Evolutionary conservation across 1,140 invertebrate species (phyloP).

Genomic region (Mactra quadrangularis): DNA sequence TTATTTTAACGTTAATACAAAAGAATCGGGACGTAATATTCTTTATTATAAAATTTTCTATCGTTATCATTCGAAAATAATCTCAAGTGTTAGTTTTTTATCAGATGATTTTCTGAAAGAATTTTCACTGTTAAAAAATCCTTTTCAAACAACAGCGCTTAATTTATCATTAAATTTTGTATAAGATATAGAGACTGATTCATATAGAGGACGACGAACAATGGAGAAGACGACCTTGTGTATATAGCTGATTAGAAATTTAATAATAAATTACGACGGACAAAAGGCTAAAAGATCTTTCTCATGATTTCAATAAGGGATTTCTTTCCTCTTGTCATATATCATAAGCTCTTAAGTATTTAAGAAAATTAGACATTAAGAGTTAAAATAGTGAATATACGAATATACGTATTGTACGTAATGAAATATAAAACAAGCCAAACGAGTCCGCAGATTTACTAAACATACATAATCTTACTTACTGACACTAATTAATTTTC

Average conservation of each 20-base stretch:
- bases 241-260: conserved; percentile 63
- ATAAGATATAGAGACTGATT: conserved; percentile 63
- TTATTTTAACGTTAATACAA: conserved; percentile 55
- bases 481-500: conserved; percentile 54
- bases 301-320: conserved; percentile 48
- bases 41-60: conserved; percentile 48
- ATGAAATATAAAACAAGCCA: conserved; percentile 18
- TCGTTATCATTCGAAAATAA: conserved; percentile 38
- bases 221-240: conserved; percentile 54
- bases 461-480: conserved; percentile 1
- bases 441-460: neutral
- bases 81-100: conserved; percentile 20
- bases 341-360: conserved; percentile 19
- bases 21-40: conserved; percentile 55
- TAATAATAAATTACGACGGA: conserved; percentile 58
- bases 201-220: conserved; percentile 44
- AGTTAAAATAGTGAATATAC: neutral
- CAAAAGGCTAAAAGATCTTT: conserved; percentile 36
- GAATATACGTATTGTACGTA: too few species aligned
- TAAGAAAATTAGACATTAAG: conserved; percentile 36
- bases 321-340: conserved; percentile 45
- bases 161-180: conserved; percentile 65
- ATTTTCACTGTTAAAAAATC: conserved; percentile 35
- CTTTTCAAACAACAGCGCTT: conserved; percentile 60
- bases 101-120: conserved; percentile 31